A percentile compares a stretch with the other conserved stretches of the same genome.
Evolutionary conservation across 2,113 vertebrate genomes (phyloP).

Genomic region (Eptesicus fuscus): DNA sequence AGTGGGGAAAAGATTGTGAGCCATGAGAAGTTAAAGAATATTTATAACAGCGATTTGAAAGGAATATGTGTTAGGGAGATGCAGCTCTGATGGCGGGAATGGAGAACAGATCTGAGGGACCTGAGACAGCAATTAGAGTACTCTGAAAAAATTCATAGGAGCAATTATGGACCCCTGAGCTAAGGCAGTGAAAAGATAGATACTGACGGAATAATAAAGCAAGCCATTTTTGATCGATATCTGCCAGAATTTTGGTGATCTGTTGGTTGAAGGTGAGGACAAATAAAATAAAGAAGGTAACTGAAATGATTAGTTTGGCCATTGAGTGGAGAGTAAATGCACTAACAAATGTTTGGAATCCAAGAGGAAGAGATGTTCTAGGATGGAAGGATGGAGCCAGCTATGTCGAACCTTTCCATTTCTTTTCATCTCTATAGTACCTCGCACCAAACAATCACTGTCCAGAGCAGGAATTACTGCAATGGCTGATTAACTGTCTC

Average conservation of each 20-base stretch:
- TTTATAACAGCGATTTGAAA: neutral
- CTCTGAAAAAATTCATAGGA: neutral
- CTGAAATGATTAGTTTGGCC: neutral
- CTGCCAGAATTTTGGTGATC: neutral
- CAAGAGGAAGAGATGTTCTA: neutral
- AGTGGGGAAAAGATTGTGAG: neutral
- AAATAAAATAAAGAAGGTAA: neutral
- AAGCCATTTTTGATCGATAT: neutral
- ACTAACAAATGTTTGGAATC: neutral
- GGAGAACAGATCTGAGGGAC: neutral
- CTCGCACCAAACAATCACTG: neutral
- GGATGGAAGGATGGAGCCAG: neutral
- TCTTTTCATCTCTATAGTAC: neutral
- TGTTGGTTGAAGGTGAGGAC: neutral
- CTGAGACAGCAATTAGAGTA: neutral
- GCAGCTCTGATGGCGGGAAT: neutral
- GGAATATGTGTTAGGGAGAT: neutral
- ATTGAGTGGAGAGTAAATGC: neutral
- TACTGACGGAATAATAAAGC: neutral
- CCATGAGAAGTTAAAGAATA: neutral
- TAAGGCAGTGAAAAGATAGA: neutral
- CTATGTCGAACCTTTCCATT: neutral
- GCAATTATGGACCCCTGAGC: neutral
- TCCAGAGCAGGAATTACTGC: fast-evolving
- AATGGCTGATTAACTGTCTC: neutral